phyloP scores from a whole-genome alignment of 2,113 vertebrate genomes.

The Ivindomyrus marchei region DNA sequence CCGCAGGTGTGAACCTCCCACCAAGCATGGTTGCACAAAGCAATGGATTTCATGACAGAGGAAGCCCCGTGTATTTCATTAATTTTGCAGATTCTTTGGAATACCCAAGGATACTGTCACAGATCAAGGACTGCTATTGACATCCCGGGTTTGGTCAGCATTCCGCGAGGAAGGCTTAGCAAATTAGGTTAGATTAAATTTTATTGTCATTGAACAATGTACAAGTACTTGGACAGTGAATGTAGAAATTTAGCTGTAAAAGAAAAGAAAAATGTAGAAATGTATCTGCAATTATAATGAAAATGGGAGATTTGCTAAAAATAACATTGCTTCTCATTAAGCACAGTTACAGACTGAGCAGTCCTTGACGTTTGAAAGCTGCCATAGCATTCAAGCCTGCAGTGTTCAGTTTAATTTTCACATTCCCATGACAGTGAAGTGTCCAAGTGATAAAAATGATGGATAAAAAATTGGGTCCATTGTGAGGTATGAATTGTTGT shows the following conservation, averaged over 20 bases:
- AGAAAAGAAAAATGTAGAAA: not conserved
- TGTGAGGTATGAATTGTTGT: not conserved
- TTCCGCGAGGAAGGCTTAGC: not conserved
- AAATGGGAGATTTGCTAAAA: not conserved
- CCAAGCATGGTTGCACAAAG: not conserved
- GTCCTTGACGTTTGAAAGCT: not conserved
- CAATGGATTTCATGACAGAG: not conserved
- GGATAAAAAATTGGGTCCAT: not conserved
- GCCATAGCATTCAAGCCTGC: not conserved
- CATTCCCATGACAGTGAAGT: not conserved
- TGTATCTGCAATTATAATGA: not conserved
- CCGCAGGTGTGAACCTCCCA: not conserved
- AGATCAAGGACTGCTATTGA: not conserved
- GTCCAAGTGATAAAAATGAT: not conserved
- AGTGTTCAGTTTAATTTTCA: slow-evolving; percentile 6
- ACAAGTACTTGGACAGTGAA: not conserved
- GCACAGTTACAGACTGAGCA: not conserved
- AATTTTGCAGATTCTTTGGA: not conserved
- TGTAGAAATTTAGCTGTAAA: not conserved
- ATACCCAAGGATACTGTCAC: not conserved
- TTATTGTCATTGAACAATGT: not conserved
- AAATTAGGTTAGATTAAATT: not conserved
- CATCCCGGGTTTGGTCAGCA: not conserved
- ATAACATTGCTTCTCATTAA: not conserved
- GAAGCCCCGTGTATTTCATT: not conserved